These are phyloP conservation scores for Epinephelus malabaricus DNA, from an alignment of 2,797 vertebrate species.

Conservation along the genomic window DNA sequence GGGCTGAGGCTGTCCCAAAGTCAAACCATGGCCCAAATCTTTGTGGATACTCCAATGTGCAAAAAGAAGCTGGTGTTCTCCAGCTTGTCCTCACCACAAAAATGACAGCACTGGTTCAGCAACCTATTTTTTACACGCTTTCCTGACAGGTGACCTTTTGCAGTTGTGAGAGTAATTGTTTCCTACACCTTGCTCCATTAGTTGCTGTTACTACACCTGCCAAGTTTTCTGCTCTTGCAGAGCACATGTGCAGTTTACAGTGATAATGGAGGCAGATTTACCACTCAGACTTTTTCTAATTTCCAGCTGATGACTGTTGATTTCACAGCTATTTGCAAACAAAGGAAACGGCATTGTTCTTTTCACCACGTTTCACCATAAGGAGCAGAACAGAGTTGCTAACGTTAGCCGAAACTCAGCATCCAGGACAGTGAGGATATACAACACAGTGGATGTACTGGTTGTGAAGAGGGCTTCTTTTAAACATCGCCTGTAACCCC, in stretches of 20 bases:
- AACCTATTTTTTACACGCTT: not conserved
- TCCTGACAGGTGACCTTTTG: not conserved
- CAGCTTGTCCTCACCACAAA: not conserved
- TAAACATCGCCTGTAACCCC: not conserved
- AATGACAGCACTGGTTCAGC: not conserved
- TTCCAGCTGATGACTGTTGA: not conserved
- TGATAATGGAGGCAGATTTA: not conserved
- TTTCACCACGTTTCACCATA: too few relatives aligned
- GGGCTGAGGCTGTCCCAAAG: not conserved
- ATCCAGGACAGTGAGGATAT: too few relatives aligned
- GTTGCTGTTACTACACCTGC: not conserved
- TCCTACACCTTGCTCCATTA: not conserved
- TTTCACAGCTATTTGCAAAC: not conserved
- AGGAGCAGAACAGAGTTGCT: too few relatives aligned
- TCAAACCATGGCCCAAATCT: not conserved
- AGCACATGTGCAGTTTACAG: not conserved
- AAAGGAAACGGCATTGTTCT: not conserved
- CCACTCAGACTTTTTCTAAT: not conserved
- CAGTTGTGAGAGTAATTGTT: not conserved
- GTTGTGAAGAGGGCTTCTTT: too few relatives aligned
- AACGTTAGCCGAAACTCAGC: too few relatives aligned
- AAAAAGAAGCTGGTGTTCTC: not conserved
- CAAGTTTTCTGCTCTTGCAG: not conserved
- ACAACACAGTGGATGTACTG: too few relatives aligned
- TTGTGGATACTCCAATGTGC: not conserved